Evolutionary conservation across 2,113 vertebrate genomes (phyloP), one percentile per base, ranked within the genome.

Genomic region (Corydoras maculifer): DNA sequence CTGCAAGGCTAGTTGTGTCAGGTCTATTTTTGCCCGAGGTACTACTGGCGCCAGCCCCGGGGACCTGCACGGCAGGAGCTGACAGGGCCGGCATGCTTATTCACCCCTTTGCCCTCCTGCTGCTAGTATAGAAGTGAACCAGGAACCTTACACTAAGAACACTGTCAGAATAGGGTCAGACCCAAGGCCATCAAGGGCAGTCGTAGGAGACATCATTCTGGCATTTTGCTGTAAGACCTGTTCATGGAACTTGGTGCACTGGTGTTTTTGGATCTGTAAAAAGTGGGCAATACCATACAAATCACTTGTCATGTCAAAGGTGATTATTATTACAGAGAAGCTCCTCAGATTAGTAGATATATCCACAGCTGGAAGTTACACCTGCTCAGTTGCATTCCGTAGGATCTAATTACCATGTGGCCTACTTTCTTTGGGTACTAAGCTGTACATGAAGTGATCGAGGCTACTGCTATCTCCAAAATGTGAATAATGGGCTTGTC

Each of bases 31-130:
- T 82, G 86, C 79, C 80, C 9, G 43, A 76, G 84, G 80, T 62
- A 73, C 63, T 82, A 78, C 82, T 87, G 90, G 88, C 89, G 90
- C 89, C 89, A 86, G 82, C 78, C 82, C 82, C 76, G 55, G 81
- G 85, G 85, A 88, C 83, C 76, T 25, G 63, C 66, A 65, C 80
- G 75, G 75, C 74, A 70, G n/a, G 63, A 71, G 84, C 73, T 84
- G 83, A 86, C 80, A 74, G 79, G 83, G 79, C 82, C 77, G 62
- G 32, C 13, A 25, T 75, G 81, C 82, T 85, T 84, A 84, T 85
- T 84, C 76, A 77, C 75, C 83, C 83, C 81, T 77, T 85, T 82
- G 84, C 84, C 88, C 80, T 70, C 77, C 72, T 60, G 67, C n/a
- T 60, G 76, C 81, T 51, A 65, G 67, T 59, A 60, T 73, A 81